Conservation (phyloP, 2,797 vertebrate genomes). For the Tragelaphus oryx region DNA sequence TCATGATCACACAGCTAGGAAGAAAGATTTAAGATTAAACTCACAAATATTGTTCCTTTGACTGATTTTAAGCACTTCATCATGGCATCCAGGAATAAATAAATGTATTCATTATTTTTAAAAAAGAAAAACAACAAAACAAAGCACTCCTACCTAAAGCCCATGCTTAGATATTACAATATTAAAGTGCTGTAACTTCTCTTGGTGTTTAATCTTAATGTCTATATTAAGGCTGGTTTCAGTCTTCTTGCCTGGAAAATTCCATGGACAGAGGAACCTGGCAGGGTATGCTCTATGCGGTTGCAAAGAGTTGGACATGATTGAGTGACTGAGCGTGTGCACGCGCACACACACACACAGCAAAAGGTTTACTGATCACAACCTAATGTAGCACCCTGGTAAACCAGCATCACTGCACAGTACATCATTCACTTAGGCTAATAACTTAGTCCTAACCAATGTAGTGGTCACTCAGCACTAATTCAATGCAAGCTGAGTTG, state of each 20-base stretch:
- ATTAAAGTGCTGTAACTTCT: not conserved
- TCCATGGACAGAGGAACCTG: not conserved
- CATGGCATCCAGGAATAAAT: not conserved
- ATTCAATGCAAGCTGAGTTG: not conserved
- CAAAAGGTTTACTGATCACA: not conserved
- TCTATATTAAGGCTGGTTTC: not conserved
- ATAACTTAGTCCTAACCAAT: not conserved
- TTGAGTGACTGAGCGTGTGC: rapidly evolving
- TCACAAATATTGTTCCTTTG: not conserved
- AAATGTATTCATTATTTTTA: not conserved
- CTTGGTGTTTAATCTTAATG: not conserved
- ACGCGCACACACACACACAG: not conserved
- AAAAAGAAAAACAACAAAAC: not conserved
- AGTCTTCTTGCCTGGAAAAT: not conserved
- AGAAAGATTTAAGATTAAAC: not conserved
- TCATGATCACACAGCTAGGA: not conserved
- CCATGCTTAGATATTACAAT: not conserved
- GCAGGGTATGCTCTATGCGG: not conserved
- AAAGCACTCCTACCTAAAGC: not conserved
- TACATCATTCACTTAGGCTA: not conserved
- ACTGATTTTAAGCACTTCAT: not conserved
- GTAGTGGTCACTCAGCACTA: not conserved
- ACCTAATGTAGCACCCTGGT: not conserved
- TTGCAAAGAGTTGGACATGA: not conserved
- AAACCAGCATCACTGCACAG: not conserved